Base-by-base conservation (phyloP, 1,140 invertebrate species). In the Panulirus ornatus region DNA sequence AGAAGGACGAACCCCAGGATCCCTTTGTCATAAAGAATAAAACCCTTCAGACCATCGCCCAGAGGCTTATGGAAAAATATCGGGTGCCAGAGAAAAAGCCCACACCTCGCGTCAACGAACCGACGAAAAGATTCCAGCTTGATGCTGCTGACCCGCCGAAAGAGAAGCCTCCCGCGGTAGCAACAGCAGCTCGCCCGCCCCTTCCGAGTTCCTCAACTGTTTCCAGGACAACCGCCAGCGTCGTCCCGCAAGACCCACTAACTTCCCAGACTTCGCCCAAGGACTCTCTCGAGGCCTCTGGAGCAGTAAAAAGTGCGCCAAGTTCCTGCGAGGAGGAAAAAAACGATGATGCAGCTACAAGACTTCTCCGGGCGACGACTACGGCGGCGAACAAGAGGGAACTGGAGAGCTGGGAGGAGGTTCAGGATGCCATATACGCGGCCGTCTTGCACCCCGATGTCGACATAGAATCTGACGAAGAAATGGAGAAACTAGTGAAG, bases 401-500 rank as follows among this genome's bases (percentile, higher is more conserved):
- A 27, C 89, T 92, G 54, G 71, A 91, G 42, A 91, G 84, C 71
- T 75, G 84, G 47, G 51, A 88, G 34, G 91, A 92, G 42, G 91
- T 92, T 19, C 91, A 92, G 70, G 91, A 92, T 19, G 90, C 90
- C 19, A 92, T 92, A 22, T 82, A 88, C 42, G 91, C 91, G 22
- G 91, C 91, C 38, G 85, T 91, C 27, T 40, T 92, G 11, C 91
- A 91, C 73, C 91, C 91, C 5, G 91, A 91, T 71, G 84, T 92
- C 84, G 91, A 92, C 81, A 91, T 92, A 19, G 91, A 92, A 36
- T 92, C 91, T 11, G 91, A 92, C 40, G 91, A 92, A 36, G 91
- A 92, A 51, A 92, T 92, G 47, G 88, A 92, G 34, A 85, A 92
- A 51, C 84, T 92, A 27, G 81, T 92, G 36, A 70, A 91, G 38